phyloP scores from a whole-genome alignment of 2,113 vertebrate genomes.

The Tympanuchus pallidicinctus region DNA sequence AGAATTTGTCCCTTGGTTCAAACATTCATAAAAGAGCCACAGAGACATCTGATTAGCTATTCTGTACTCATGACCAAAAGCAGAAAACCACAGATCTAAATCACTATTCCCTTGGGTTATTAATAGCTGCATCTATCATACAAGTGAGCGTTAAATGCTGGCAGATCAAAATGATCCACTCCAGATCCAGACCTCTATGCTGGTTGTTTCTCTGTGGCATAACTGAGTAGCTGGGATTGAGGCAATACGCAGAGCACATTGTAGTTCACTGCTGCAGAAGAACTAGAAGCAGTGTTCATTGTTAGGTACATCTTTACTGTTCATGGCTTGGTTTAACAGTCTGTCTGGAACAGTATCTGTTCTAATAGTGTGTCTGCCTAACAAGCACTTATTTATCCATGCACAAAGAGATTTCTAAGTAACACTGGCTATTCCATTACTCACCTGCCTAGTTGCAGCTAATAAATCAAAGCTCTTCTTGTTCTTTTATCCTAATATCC shows the following conservation, averaged over 20 bases:
- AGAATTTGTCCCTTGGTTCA: not conserved
- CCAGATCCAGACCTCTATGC: not conserved
- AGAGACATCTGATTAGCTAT: not conserved
- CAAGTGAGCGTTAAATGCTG: not conserved
- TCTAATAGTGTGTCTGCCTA: not conserved
- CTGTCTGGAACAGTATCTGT: not conserved
- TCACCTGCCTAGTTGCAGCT: not conserved
- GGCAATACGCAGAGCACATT: not conserved
- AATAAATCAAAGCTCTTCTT: not conserved
- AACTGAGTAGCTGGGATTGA: not conserved
- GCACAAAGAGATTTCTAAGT: not conserved
- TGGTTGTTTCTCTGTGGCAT: accelerated
- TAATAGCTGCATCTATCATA: not conserved
- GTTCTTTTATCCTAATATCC: conserved; percentile 2
- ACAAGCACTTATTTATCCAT: not conserved
- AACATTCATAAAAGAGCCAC: not conserved
- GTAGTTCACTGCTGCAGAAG: not conserved
- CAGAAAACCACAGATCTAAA: not conserved
- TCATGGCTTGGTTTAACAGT: not conserved
- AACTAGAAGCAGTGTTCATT: not conserved
- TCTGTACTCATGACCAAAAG: not conserved
- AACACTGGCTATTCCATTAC: not conserved
- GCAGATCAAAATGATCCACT: not conserved
- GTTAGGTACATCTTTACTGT: not conserved
- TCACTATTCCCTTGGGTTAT: not conserved